A percentile compares a stretch with the other conserved stretches of the same genome.
Conservation (phyloP, 2,888 invertebrate genomes). For the Dasypogon diadema region DNA sequence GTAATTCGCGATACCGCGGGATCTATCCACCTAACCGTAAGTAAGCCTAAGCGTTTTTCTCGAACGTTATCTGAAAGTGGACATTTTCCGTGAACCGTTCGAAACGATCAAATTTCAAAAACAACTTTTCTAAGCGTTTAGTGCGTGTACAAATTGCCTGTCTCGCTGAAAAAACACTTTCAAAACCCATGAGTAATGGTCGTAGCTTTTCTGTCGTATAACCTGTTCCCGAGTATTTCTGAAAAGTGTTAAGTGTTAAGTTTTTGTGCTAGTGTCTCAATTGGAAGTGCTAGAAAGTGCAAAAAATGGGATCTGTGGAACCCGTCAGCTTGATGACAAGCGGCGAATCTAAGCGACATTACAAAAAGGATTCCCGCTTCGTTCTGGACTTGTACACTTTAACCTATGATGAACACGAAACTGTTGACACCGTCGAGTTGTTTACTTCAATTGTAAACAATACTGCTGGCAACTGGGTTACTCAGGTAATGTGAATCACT, state of each 20-base stretch:
- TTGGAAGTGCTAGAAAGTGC: slow-evolving; percentile 11
- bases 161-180: neutral
- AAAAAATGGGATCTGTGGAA: slow-evolving; percentile 60
- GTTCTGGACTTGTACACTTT: slow-evolving; percentile 86
- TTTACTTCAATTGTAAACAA: slow-evolving; percentile 63
- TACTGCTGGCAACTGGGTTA: slow-evolving; percentile 62
- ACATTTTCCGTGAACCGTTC: neutral
- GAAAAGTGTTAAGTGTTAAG: slow-evolving; percentile 6
- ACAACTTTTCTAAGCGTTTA: neutral
- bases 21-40: neutral
- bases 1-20: slow-evolving; percentile 10
- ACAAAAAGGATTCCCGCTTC: slow-evolving; percentile 88
- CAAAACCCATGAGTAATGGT: neutral
- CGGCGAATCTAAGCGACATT: slow-evolving; percentile 77
- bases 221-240: slow-evolving; percentile 4
- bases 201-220: neutral
- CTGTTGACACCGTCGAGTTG: slow-evolving; percentile 78
- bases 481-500: slow-evolving; percentile 59
- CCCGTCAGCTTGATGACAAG: slow-evolving; percentile 69
- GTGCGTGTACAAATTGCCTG: neutral
- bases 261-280: slow-evolving; percentile 23
- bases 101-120: slow-evolving; percentile 22
- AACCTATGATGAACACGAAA: slow-evolving; percentile 86
- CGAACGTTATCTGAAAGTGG: neutral
- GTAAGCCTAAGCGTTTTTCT: neutral